phyloP scores from a whole-genome alignment of 1,140 invertebrate species.

The Aporrectodea caliginosa region DNA sequence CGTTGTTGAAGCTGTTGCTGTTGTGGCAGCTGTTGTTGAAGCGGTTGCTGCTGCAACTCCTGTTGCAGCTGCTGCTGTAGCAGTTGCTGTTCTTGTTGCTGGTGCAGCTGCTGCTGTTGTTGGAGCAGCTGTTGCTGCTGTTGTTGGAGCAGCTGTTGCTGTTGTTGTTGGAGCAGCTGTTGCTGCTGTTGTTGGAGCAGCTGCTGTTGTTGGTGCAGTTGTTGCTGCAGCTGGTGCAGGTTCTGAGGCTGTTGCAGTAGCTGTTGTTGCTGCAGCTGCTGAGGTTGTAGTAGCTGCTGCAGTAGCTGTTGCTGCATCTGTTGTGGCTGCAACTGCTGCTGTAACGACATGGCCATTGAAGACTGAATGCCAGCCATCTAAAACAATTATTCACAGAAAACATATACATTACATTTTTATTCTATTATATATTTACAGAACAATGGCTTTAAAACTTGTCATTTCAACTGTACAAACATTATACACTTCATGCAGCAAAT shows the following conservation, averaged over 20 bases:
- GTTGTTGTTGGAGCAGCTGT: neutral
- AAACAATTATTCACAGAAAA: too few species aligned
- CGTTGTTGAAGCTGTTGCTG: conserved; percentile 32
- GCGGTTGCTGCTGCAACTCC: conserved; percentile 54
- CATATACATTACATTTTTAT: too few species aligned
- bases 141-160: neutral
- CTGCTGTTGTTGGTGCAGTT: neutral
- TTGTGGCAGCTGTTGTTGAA: conserved; percentile 29
- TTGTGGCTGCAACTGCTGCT: neutral
- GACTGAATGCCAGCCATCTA: neutral
- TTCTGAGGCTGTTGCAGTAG: neutral
- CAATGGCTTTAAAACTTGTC: too few species aligned
- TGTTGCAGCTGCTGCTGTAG: conserved; percentile 58
- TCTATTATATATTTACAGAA: too few species aligned
- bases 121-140: neutral
- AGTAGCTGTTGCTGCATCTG: neutral
- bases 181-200: neutral
- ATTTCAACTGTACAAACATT: too few species aligned
- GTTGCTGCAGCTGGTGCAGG: neutral
- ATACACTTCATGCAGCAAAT: too few species aligned
- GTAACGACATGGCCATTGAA: neutral
- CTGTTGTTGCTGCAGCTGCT: neutral
- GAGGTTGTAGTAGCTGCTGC: neutral
- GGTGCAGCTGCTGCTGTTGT: neutral
- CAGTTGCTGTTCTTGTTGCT: neutral